Conservation (phyloP, 2,113 vertebrate genomes). For the Pangasianodon hypophthalmus region DNA sequence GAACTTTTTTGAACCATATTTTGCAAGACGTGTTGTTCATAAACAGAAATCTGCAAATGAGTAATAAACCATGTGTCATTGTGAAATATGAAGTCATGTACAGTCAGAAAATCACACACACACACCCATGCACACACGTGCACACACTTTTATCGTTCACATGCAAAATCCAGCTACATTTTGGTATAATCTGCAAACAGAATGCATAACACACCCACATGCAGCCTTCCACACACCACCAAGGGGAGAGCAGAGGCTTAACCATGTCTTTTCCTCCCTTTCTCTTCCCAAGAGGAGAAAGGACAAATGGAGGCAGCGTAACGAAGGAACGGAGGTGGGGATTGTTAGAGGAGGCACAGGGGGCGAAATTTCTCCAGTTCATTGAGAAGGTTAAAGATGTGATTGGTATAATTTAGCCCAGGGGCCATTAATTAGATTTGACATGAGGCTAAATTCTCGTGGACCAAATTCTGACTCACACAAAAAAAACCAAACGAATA, state of each 20-base stretch:
- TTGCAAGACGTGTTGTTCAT: background rate
- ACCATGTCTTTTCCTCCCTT: conserved; percentile 7
- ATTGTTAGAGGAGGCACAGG: background rate
- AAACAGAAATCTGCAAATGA: conserved; percentile 5
- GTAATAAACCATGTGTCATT: background rate
- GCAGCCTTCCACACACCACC: conserved; percentile 3
- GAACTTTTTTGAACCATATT: background rate
- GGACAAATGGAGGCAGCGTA: background rate
- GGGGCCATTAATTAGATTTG: background rate
- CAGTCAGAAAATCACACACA: conserved; percentile 32
- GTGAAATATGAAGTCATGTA: conserved; percentile 23
- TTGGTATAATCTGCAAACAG: background rate
- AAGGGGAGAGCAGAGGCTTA: background rate
- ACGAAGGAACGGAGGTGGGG: background rate
- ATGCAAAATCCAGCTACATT: background rate
- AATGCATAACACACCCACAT: background rate
- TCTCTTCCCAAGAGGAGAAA: background rate
- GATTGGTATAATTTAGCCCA: background rate
- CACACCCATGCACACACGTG: conserved; percentile 26
- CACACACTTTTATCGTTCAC: conserved; percentile 25
- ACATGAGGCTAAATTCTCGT: background rate
- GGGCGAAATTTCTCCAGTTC: background rate
- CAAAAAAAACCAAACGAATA: background rate
- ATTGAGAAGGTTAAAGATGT: conserved; percentile 7
- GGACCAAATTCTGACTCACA: background rate